Conservation (phyloP, 2,888 invertebrate genomes). For the Spodoptera littoralis region DNA sequence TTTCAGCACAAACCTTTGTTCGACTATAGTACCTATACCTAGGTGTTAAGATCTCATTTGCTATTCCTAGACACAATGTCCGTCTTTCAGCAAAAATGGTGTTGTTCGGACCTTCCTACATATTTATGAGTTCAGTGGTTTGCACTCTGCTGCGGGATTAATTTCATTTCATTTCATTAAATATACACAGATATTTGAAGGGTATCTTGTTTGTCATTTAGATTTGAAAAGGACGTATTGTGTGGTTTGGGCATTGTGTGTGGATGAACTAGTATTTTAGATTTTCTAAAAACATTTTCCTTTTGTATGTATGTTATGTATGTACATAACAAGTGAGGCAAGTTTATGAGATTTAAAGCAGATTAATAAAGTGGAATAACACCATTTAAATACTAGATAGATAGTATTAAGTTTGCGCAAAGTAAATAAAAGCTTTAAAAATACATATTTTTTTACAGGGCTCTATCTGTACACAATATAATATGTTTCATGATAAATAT, state of each 20-base stretch:
- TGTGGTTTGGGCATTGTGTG: neutral
- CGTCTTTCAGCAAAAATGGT: neutral
- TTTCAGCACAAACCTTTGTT: conserved; percentile 2
- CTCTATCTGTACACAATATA: neutral
- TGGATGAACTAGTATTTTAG: too few species aligned
- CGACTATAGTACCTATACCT: conserved; percentile 12
- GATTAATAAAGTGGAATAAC: too few species aligned
- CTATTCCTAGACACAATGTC: neutral
- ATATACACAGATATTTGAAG: neutral
- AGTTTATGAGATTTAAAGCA: too few species aligned
- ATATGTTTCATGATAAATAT: too few species aligned
- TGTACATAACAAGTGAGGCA: too few species aligned
- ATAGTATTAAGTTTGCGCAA: too few species aligned
- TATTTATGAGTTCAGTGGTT: conserved; percentile 21
- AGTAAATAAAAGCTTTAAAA: too few species aligned
- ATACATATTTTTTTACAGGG: too few species aligned
- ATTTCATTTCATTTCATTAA: conserved; percentile 20
- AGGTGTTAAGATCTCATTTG: neutral
- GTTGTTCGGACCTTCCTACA: conserved; percentile 2
- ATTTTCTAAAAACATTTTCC: too few species aligned
- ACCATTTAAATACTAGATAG: too few species aligned
- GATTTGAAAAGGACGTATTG: neutral
- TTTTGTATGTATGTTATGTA: too few species aligned
- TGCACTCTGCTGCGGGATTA: conserved; percentile 8
- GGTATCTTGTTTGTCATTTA: neutral